A percentile compares a stretch with the other conserved stretches of the same genome.
Conservation (phyloP, 2,113 vertebrate species). For the Isichthys henryi region DNA sequence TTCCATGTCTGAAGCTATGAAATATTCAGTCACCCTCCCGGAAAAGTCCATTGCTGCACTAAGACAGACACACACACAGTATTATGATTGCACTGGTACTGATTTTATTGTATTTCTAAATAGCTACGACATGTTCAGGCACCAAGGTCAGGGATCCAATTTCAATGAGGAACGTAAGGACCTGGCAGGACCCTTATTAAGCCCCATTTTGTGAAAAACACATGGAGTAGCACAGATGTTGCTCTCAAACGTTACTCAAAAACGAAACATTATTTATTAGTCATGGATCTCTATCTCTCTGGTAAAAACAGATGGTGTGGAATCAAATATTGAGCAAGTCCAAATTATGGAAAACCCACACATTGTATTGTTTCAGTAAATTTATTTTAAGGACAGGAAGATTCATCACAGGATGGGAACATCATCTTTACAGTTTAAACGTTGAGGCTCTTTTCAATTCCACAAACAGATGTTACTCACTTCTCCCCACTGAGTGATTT, state of each 20-base stretch:
- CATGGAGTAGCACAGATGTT: not conserved
- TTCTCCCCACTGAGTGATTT: not conserved
- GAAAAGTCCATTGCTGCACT: not conserved
- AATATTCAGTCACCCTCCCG: slow-evolving; percentile 21
- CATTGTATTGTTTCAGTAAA: not conserved
- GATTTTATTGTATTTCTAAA: not conserved
- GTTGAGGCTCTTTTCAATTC: not conserved
- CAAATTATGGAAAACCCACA: not conserved
- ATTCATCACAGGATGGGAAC: not conserved
- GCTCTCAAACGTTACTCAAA: not conserved
- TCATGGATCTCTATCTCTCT: not conserved
- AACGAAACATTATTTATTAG: not conserved
- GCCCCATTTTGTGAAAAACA: not conserved
- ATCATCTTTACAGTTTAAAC: not conserved
- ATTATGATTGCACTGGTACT: too few species aligned
- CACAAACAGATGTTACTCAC: not conserved
- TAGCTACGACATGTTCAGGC: not conserved
- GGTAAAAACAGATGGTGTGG: slow-evolving; percentile 2
- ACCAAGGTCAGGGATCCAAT: not conserved
- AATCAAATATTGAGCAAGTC: not conserved
- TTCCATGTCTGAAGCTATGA: slow-evolving; percentile 22
- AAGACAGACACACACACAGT: not conserved
- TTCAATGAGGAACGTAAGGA: not conserved
- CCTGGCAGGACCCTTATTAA: not conserved
- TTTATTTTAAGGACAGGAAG: not conserved